A percentile compares a stretch with the other conserved stretches of the same genome.
These are phyloP conservation scores for Microchrysa polita DNA, from an alignment of 2,888 invertebrate genomes.

Conservation along the genomic window DNA sequence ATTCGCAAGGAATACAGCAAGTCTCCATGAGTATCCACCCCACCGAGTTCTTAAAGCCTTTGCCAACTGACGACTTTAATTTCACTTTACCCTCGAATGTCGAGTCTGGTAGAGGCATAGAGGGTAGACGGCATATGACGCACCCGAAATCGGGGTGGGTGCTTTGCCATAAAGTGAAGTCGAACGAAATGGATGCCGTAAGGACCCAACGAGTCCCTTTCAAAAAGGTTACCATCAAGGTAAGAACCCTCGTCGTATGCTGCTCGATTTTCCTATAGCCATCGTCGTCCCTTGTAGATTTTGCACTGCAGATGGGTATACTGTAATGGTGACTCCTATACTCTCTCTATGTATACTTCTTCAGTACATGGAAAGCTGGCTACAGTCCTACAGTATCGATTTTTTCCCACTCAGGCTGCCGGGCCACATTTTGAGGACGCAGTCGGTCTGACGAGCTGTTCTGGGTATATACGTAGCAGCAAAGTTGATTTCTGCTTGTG, in stretches of 20 bases:
- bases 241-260: constrained; percentile 30
- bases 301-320: no score
- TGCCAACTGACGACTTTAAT: background rate
- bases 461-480: constrained; percentile 16
- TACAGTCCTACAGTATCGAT: background rate
- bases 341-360: no score
- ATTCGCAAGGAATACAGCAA: no score
- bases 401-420: constrained; percentile 9
- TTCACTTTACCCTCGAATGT: background rate
- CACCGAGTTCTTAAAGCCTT: constrained; percentile 1
- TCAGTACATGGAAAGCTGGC: background rate
- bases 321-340: background rate
- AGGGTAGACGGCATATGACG: background rate
- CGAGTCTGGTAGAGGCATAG: no score
- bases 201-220: constrained; percentile 28
- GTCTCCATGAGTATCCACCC: background rate
- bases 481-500: background rate
- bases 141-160: background rate
- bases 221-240: background rate
- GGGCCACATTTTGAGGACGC: constrained; percentile 4
- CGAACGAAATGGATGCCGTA: background rate
- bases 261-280: background rate
- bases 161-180: no score
- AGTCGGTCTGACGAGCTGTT: background rate
- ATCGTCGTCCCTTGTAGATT: background rate